Evolutionary conservation across 2,888 invertebrate species (phyloP), one percentile per base, ranked within the genome.

Genomic region (Eristalinus sepulchralis): DNA sequence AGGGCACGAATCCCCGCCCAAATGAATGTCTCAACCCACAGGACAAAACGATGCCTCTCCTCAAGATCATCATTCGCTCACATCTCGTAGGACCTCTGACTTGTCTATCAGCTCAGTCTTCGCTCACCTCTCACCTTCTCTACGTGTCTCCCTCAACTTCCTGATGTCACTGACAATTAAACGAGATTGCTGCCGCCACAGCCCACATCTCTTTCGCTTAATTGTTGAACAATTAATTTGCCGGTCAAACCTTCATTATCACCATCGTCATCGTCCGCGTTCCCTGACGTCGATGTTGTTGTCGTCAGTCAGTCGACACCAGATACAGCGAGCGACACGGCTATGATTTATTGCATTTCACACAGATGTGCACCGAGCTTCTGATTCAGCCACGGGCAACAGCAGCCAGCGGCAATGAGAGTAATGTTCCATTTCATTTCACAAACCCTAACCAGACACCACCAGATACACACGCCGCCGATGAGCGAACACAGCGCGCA

Each of bases 331-430:
- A 72, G 64, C 70, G 73, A 75, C 9, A 78, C 86, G 82, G 75
- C 78, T 66, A 78, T 86, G 86, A 86, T 78, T 86, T 78, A 86
- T 86, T 86, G 86, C 78, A 85, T 85, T 85, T 73, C 85, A 82
- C 85, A 85, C 85, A 78, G 64, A 81, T 85, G 81, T 77, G 81
- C 80, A 60, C 4, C 55, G 20, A 55, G 55, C 11, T 55, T 9
- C 20, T 22, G 20, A 20, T 55, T 22, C 8, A 2, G n/a, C 39
- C 13, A 2, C 8, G 39, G 1, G 55, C 55, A 20, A 2, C 39
- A 39, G 34, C 39, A n/a, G 27, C 27, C 34, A 34, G 34, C 53
- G 53, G 17, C 55, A 22, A 22, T 2, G 22, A 73, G 53, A 53
- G 36, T 27, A 27, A 59, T 47, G 86, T 82, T 86, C 86, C 86